Evolutionary conservation across 2,888 invertebrate species (phyloP).

Genomic region (Hipparchia sbordonii): DNA sequence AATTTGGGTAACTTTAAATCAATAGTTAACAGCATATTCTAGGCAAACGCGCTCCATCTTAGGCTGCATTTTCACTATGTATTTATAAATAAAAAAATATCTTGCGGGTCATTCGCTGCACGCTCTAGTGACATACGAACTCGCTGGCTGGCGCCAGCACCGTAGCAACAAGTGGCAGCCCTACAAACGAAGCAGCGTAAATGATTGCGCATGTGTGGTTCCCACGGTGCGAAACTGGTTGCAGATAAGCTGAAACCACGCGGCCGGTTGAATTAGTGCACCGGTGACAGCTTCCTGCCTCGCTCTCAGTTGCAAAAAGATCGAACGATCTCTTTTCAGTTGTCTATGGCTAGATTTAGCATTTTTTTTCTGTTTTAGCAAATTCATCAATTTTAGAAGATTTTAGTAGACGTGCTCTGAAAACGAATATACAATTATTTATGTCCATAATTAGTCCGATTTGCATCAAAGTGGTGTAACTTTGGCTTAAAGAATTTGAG

Average conservation of each 20-base stretch:
- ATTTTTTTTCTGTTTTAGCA: not conserved
- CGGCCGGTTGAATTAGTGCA: constrained; percentile 73
- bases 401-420: too few species aligned
- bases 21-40: too few species aligned
- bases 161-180: constrained; percentile 51
- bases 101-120: not conserved
- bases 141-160: constrained; percentile 35
- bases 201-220: constrained; percentile 73
- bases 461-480: too few species aligned
- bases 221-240: constrained; percentile 81
- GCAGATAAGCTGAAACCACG: constrained; percentile 76
- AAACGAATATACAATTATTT: too few species aligned
- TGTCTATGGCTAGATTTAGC: constrained; percentile 28
- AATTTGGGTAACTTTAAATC: too few species aligned
- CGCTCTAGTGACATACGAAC: not conserved
- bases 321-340: constrained; percentile 40
- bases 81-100: too few species aligned
- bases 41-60: too few species aligned
- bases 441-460: too few species aligned
- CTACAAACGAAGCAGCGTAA: constrained; percentile 71
- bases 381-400: too few species aligned
- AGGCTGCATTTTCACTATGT: too few species aligned
- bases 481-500: too few species aligned
- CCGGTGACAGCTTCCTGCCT: constrained; percentile 78
- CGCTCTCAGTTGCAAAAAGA: constrained; percentile 46